Base-by-base conservation (phyloP, 2,797 vertebrate species). In the Myioborus melanocephalus region DNA sequence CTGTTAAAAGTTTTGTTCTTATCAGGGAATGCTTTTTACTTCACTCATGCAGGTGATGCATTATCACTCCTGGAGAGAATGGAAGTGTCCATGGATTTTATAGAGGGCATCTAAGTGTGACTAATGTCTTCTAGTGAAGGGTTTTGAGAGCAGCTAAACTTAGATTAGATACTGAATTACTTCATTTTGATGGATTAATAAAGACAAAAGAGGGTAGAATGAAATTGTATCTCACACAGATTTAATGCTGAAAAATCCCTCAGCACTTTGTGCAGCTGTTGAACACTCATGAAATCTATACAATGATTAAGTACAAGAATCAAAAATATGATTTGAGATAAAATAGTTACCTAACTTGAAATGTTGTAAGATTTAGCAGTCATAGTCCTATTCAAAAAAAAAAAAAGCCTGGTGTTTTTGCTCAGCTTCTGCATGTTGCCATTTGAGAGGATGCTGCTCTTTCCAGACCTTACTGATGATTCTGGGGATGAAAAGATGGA, bases 211-310 rank as follows among this genome's bases (percentile, higher is more conserved):
- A 7, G 34, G 7, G 11, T 49, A 83, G 56, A 66, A 92, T 53
- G 89, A 91, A 95, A 91, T 46, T 46, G 14, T 78, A n/a, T 88
- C 56, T 95, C 28, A 11, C 65, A 4, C 1, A 3, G 16, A 17
- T 91, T 90, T 86, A 81, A 83, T 59, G 39, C 57, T 91, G 70
- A 77, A 85, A 94, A 89, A 75, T 81, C 72, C 61, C 50, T 43
- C 1, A 4, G 32, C 17, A 6, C 52, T 83, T 88, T 44, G 43
- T 81, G 39, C 87, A 90, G 72, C 83, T 90, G 87, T 86, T 75
- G 63, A 90, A 72, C 46, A 5, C 28, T 75, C 7, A 18, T 28
- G 50, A 75, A 83, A 52, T 34, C 43, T 52, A 14, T 20, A 28
- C 35, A 39, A 5, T 60, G 35, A 39, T 28, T 39, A 39, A 60